Evolutionary conservation across 1,140 invertebrate species (phyloP), one percentile per base, ranked within the genome.

Genomic region (Drosophila sucinea): DNA sequence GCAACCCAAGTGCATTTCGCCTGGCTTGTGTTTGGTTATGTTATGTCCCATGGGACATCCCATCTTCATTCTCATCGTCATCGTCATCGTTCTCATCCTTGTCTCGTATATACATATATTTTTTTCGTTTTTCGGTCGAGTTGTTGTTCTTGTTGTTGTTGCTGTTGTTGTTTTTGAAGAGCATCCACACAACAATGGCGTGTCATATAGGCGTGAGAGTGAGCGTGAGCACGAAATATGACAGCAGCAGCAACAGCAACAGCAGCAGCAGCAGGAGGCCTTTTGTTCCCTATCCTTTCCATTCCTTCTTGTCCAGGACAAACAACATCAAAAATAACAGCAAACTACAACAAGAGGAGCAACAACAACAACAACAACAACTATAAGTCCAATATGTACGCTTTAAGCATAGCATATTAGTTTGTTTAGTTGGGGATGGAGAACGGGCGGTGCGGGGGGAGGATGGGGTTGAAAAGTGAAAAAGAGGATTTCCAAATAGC

Each of bases 321-420:
- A 89, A 89, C 84, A 89, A 90, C 80, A 90, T 90, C 77, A 89
- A 89, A 90, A 89, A 89, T 89, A 89, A 89, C 85, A 89, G 81
- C 81, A 84, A 68, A 70, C 81, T 81, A 84, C 74, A 77, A 70
- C 70, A 89, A 90, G 44, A 51, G 44, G 23, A 51, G 23, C 44
- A 51, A 27, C 44, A 47, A 47, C 44, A 41, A 41, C n/a, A 41
- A 35, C 79, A 83, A 84, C 74, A 77, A 70, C 70, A 89, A 90
- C 84, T 78, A 73, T 90, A 90, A 83, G 84, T 90, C 84, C 80
- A 89, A 89, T 89, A 89, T 89, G 85, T 89, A 89, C 84, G 84
- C 84, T 89, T 89, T 90, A 89, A 89, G 84, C 84, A 89, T 89
- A 89, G 81, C 84, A 89, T 89, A 89, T 89, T 89, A 89, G 84